Percentiles rank a stretch among this genome's conserved stretches.
These are phyloP conservation scores for Seira sanloemensis DNA, from an alignment of 2,888 invertebrate species.

Conservation along the genomic window DNA sequence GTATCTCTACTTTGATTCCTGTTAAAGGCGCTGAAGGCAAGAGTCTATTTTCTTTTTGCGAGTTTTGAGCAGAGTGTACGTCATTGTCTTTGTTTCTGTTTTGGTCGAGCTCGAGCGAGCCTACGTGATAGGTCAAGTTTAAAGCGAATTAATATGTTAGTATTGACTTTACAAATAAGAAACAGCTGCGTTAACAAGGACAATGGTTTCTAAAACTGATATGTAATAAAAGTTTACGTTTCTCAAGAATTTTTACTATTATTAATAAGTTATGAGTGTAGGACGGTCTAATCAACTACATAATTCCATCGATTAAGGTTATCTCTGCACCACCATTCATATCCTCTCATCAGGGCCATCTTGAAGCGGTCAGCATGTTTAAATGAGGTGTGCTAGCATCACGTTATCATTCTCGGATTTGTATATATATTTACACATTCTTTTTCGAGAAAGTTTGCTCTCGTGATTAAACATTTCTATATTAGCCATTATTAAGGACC, in stretches of 20 bases:
- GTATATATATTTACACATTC: not conserved
- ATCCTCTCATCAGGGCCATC: not conserved
- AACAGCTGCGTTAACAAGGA: no score
- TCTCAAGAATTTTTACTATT: slow-evolving; percentile 83
- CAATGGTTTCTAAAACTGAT: no score
- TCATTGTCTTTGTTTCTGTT: slow-evolving; percentile 47
- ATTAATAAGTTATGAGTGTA: not conserved
- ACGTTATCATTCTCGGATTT: not conserved
- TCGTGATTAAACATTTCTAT: not conserved
- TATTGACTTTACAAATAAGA: no score
- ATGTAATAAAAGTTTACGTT: no score
- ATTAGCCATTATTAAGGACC: not conserved
- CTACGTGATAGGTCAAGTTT: not conserved
- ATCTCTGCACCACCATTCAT: not conserved
- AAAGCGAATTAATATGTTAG: not conserved
- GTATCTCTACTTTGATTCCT: slow-evolving; percentile 49
- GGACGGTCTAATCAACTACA: not conserved
- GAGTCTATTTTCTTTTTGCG: slow-evolving; percentile 48
- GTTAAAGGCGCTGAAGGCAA: slow-evolving; percentile 26
- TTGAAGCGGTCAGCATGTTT: not conserved
- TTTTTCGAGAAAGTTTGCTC: not conserved
- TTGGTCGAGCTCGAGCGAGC: slow-evolving; percentile 24
- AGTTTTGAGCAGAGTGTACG: slow-evolving; percentile 38
- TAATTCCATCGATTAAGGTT: not conserved
- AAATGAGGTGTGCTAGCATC: not conserved